Conservation (phyloP, 2,888 invertebrate genomes). For the Halocaridina rubra region DNA sequence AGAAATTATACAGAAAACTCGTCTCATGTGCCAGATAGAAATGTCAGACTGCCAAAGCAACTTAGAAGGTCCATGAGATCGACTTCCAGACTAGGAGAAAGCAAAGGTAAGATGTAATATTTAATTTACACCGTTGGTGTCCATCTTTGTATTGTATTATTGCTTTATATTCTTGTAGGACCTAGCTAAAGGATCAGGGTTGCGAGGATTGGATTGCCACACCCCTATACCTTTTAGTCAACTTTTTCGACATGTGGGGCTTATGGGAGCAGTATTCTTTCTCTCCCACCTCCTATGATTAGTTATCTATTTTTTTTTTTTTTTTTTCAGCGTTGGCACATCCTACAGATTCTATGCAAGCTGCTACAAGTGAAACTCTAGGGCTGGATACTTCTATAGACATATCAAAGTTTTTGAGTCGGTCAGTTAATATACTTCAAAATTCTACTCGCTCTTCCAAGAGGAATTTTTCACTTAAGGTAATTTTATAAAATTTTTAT, state of each 20-base stretch:
- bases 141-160: neutral
- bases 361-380: slow-evolving; percentile 4
- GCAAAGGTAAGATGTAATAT: neutral
- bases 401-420: slow-evolving; percentile 30
- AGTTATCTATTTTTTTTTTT: neutral
- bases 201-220: neutral
- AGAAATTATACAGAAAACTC: neutral
- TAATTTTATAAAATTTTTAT: neutral
- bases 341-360: neutral
- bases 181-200: neutral
- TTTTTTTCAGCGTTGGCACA: neutral
- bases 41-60: neutral
- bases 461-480: slow-evolving; percentile 27
- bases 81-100: slow-evolving; percentile 16
- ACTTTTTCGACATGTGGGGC: neutral
- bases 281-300: neutral
- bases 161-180: neutral
- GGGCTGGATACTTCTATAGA: slow-evolving; percentile 22
- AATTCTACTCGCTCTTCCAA: slow-evolving; percentile 5
- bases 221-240: neutral
- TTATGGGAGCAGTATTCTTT: neutral
- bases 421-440: slow-evolving; percentile 22
- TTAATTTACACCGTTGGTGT: neutral
- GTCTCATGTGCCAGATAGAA: neutral
- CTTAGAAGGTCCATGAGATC: neutral